phyloP scores from a whole-genome alignment of 2,113 vertebrate species.

The Petrocephalus microphthalmus region DNA sequence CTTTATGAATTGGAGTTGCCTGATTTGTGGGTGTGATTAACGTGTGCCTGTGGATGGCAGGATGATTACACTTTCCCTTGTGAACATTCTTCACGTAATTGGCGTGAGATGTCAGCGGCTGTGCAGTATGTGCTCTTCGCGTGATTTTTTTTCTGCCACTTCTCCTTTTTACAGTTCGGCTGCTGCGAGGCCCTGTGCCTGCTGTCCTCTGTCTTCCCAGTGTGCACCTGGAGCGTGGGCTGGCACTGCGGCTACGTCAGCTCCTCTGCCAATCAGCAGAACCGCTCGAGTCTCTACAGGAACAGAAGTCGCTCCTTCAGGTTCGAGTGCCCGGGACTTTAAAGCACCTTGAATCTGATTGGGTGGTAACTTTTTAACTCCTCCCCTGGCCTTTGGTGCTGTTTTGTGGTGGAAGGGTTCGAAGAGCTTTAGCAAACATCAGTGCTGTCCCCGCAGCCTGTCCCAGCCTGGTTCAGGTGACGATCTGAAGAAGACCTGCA shows the following conservation, averaged over 20 bases:
- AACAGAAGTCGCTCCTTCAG: constrained; percentile 45
- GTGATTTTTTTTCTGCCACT: neutral
- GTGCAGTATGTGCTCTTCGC: neutral
- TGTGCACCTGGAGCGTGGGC: constrained; percentile 83
- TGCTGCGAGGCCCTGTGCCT: constrained; percentile 91
- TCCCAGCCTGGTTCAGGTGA: constrained; percentile 67
- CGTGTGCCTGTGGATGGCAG: neutral
- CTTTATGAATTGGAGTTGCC: too few species aligned
- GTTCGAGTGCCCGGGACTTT: constrained; percentile 16
- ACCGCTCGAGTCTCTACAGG: constrained; percentile 39
- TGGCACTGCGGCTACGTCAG: constrained; percentile 89
- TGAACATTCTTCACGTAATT: neutral
- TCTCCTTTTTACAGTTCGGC: constrained; percentile 72
- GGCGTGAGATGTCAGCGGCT: neutral
- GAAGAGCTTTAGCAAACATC: neutral
- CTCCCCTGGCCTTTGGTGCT: neutral
- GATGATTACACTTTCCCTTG: neutral
- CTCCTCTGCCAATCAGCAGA: constrained; percentile 39
- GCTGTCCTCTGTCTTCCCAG: constrained; percentile 76
- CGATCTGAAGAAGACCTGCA: constrained; percentile 67
- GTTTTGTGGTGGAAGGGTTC: neutral
- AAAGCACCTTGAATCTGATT: neutral
- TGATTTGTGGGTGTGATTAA: too few species aligned
- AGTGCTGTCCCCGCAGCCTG: constrained; percentile 53
- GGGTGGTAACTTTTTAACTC: neutral